Percentiles rank a stretch among this genome's conserved stretches.
These are phyloP conservation scores for Sparidentex hasta DNA, from an alignment of 2,797 vertebrate genomes.

Conservation along the genomic window DNA sequence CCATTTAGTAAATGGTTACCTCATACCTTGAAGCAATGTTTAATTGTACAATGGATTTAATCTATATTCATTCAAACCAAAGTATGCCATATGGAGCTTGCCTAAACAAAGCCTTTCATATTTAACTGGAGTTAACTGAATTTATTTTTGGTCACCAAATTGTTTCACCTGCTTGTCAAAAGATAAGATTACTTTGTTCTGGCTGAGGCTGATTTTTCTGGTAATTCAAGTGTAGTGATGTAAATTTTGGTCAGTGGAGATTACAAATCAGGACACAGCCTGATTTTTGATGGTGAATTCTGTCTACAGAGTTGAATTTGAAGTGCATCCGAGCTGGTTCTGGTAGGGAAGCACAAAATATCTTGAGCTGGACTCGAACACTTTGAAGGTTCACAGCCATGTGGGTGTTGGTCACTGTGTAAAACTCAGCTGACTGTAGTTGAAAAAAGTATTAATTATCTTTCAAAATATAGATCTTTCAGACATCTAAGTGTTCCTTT, in stretches of 20 bases:
- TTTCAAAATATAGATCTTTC: background rate
- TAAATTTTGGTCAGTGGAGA: background rate
- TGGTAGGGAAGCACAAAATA: background rate
- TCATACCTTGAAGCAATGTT: no score
- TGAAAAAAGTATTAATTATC: background rate
- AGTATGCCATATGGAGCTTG: background rate
- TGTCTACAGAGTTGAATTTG: background rate
- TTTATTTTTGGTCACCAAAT: background rate
- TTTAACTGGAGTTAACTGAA: background rate
- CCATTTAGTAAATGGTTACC: no score
- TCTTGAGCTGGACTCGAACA: background rate
- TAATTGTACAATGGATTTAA: background rate
- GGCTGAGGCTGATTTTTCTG: background rate
- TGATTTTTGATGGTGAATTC: background rate
- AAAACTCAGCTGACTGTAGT: background rate
- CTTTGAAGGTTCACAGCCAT: background rate
- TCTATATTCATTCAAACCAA: background rate
- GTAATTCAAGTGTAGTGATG: background rate
- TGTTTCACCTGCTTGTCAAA: background rate
- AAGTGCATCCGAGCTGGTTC: background rate
- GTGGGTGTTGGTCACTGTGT: background rate
- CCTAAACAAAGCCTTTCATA: background rate
- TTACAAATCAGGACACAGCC: background rate
- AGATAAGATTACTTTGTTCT: background rate
- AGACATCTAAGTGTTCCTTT: background rate